Evolutionary conservation across 2,888 invertebrate species (phyloP).

Genomic region (Ormyrus rosae): DNA sequence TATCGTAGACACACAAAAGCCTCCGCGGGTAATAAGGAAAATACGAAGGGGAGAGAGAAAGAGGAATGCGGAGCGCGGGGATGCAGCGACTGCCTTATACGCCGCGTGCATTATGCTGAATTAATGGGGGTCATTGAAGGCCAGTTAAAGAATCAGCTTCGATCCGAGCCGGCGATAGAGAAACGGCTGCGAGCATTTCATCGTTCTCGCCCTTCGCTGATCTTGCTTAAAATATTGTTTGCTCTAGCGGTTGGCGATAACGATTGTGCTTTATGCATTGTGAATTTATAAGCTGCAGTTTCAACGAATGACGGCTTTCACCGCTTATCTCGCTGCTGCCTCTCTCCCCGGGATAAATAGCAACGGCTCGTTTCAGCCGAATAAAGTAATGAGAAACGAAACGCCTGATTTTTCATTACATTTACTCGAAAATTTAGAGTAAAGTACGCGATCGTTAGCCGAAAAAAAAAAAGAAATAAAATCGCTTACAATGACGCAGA

Average conservation of each 20-base stretch:
- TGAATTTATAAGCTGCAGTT: too few relatives aligned
- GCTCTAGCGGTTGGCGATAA: constrained; percentile 1
- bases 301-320: neutral
- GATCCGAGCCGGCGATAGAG: constrained; percentile 47
- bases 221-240: constrained; percentile 26
- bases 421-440: too few relatives aligned
- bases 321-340: neutral
- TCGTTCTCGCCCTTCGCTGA: neutral
- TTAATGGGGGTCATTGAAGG: constrained; percentile 52
- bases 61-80: neutral
- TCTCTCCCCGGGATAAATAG: too few relatives aligned
- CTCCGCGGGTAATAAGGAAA: constrained; percentile 32
- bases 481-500: too few relatives aligned
- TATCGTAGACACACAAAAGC: constrained; percentile 20
- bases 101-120: constrained; percentile 43
- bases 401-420: too few relatives aligned
- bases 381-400: too few relatives aligned
- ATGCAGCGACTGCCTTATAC: neutral
- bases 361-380: too few relatives aligned
- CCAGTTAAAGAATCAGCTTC: constrained; percentile 49
- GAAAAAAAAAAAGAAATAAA: too few relatives aligned
- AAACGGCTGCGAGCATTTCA: constrained; percentile 21
- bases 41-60: constrained; percentile 12
- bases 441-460: too few relatives aligned
- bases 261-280: constrained; percentile 19